These are phyloP conservation scores for Scalopus aquaticus DNA, from an alignment of 2,113 vertebrate species.

Conservation along the genomic window DNA sequence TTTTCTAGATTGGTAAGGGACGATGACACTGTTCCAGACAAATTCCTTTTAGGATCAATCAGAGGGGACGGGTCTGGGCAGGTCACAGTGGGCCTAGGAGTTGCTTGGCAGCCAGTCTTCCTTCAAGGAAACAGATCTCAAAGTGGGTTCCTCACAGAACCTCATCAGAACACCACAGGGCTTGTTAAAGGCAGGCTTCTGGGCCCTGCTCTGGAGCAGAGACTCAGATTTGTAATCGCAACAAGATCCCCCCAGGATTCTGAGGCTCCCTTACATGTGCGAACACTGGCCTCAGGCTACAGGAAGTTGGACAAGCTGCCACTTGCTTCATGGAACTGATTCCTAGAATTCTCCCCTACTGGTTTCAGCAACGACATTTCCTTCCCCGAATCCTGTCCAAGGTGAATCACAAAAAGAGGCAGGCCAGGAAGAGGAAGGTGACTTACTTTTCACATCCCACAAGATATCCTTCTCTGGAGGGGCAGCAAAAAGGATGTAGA, in stretches of 20 bases:
- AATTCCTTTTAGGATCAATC: not conserved
- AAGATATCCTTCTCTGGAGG: slow-evolving; percentile 97
- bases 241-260: rapidly evolving
- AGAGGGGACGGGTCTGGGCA: not conserved
- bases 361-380: not conserved
- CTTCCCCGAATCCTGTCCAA: rapidly evolving
- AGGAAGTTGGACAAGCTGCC: not conserved
- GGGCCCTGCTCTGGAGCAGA: too few species aligned
- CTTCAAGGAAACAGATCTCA: not conserved
- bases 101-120: too few species aligned
- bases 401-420: not conserved
- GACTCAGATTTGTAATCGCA: not conserved
- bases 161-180: rapidly evolving
- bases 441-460: slow-evolving; percentile 96
- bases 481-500: slow-evolving; percentile 94
- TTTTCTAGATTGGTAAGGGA: not conserved
- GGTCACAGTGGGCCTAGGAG: not conserved
- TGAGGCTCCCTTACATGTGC: rapidly evolving
- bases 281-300: not conserved
- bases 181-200: rapidly evolving
- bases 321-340: rapidly evolving
- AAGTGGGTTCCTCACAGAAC: not conserved
- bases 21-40: not conserved
- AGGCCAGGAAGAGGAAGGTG: not conserved
- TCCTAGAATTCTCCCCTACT: not conserved